phyloP scores from a whole-genome alignment of 1,140 invertebrate species.

The Zaprionus davidi region DNA sequence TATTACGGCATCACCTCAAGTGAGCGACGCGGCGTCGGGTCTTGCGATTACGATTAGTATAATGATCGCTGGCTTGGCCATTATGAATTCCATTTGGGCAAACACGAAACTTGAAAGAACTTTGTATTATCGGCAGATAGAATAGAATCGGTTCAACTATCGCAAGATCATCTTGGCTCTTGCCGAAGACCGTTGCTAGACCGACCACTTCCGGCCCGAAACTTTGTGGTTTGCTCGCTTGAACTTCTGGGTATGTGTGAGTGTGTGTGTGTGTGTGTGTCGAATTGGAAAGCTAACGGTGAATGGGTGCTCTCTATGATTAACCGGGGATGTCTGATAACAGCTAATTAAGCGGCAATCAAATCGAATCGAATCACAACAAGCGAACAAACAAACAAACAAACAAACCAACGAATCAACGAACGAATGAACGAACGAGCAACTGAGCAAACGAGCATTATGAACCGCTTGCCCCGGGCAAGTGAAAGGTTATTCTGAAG shows the following conservation, averaged over 20 bases:
- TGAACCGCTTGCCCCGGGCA: slow-evolving; percentile 27
- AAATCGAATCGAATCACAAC: slow-evolving; percentile 51
- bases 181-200: not conserved
- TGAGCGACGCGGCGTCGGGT: not conserved
- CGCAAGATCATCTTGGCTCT: slow-evolving; percentile 14
- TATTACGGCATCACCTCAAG: not conserved
- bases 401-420: slow-evolving; percentile 16
- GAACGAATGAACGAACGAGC: slow-evolving; percentile 20
- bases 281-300: slow-evolving; percentile 58
- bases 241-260: too few relatives aligned
- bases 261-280: not conserved
- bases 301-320: slow-evolving; percentile 50
- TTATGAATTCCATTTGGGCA: slow-evolving; percentile 27
- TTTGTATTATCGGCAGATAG: not conserved
- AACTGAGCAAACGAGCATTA: slow-evolving; percentile 32
- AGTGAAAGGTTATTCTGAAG: slow-evolving; percentile 63
- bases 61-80: slow-evolving; percentile 7
- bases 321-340: slow-evolving; percentile 61
- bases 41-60: slow-evolving; percentile 4
- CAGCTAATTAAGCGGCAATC: slow-evolving; percentile 71
- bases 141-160: slow-evolving; percentile 25
- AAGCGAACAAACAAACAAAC: slow-evolving; percentile 36
- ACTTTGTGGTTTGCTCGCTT: not conserved
- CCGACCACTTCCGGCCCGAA: slow-evolving; percentile 40
- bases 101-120: slow-evolving; percentile 1